Base-by-base conservation (phyloP, 1,140 invertebrate species). In the Hetaerina americana region DNA sequence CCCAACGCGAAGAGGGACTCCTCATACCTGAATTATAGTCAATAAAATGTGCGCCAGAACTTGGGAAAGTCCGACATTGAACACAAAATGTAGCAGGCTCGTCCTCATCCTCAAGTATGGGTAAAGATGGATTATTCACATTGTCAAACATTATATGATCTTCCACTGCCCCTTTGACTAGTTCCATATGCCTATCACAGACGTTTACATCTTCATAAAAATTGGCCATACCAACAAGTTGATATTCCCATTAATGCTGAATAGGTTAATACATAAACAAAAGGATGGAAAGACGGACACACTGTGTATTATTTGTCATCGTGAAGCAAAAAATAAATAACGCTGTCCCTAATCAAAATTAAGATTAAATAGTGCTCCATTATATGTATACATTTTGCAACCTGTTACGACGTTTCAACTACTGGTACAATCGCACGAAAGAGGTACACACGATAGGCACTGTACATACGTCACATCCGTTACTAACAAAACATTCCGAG, bases 41-140 rank as follows among this genome's bases (percentile, higher is more conserved):
- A 10, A 57, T 57, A 18, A 57, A n/a, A n/a, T n/a, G 15, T 1
- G 40, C 22, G 2, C 15, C 15, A 26, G 67, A 68, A 26, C 24
- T 28, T 25, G 67, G 26, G 18, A 68, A 68, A 24, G 25, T 68
- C 27, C 67, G 67, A 28, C 67, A 68, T 24, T 28, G 67, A 3
- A 68, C 67, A 28, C 67, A 68, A 15, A 68, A 68, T 24, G 67
- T 68, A 18, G 67, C 25, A 26, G 27, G 67, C 25, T 68, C 67
- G 2, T 68, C 67, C 12, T 68, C 67, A 28, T 68, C 67, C 15
- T 68, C 67, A 10, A 57, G 40, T 57, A 57, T 12, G 2, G 40
- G 40, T n/a, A 57, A 57, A 57, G 40, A 57, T n/a, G 40, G 40
- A 57, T 57, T 57, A 57, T 57, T 57, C 40, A 57, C 40, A 10